Evolutionary conservation across 2,113 vertebrate species (phyloP).

Genomic region (Marmota flaviventris): DNA sequence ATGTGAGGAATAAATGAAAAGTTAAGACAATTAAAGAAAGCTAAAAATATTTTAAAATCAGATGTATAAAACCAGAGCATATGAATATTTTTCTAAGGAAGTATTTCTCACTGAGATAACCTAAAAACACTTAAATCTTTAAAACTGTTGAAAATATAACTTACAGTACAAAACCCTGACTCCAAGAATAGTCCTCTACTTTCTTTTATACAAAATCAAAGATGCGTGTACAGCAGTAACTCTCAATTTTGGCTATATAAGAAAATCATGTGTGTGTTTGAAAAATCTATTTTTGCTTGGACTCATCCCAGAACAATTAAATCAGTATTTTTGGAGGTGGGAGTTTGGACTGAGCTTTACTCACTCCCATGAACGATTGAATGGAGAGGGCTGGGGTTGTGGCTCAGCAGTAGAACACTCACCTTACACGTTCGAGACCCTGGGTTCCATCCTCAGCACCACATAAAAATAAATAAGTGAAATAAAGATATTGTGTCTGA

Average conservation of each 20-base stretch:
- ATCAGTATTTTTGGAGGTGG: slow-evolving; percentile 9
- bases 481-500: too few relatives aligned
- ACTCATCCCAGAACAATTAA: slow-evolving; percentile 34
- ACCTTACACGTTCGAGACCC: too few relatives aligned
- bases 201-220: not conserved
- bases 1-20: slow-evolving; percentile 22
- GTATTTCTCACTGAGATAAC: slow-evolving; percentile 34
- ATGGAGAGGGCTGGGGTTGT: not conserved
- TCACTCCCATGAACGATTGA: not conserved
- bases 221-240: not conserved
- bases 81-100: slow-evolving; percentile 48
- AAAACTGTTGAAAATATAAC: slow-evolving; percentile 43
- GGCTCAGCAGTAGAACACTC: too few relatives aligned
- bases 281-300: not conserved
- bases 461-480: too few relatives aligned
- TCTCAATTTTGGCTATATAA: not conserved
- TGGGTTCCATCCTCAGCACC: too few relatives aligned
- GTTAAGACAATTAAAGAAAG: slow-evolving; percentile 34
- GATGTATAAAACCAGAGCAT: slow-evolving; percentile 40
- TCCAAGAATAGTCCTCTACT: not conserved
- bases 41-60: slow-evolving; percentile 18
- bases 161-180: slow-evolving; percentile 16
- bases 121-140: slow-evolving; percentile 43
- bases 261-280: not conserved
- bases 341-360: not conserved